Conservation (phyloP, 2,113 vertebrate species). For the Tragelaphus buxtoni region DNA sequence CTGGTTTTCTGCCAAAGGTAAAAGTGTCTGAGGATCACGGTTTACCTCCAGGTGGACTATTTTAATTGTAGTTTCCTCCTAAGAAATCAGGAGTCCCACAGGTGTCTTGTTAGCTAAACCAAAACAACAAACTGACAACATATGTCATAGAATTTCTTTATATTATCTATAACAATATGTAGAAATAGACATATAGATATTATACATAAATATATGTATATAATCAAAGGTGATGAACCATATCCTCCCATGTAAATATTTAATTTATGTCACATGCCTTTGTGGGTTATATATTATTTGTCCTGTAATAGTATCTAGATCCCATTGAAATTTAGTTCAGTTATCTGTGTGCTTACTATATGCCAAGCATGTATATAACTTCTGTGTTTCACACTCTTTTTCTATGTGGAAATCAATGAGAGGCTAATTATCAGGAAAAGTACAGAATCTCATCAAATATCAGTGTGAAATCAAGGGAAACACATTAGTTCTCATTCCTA, state of each 20-base stretch:
- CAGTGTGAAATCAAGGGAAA: neutral
- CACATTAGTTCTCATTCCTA: neutral
- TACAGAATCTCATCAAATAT: neutral
- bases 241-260: neutral
- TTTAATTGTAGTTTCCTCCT: neutral
- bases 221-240: neutral
- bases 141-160: neutral
- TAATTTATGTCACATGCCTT: neutral
- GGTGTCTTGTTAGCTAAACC: neutral
- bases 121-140: neutral
- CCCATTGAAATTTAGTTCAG: neutral
- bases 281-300: neutral
- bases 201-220: neutral
- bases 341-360: neutral
- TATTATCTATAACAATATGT: no score
- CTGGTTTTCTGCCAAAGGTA: conserved; percentile 41
- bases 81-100: neutral
- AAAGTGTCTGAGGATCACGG: neutral
- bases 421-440: neutral
- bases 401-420: neutral
- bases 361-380: neutral
- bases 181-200: neutral
- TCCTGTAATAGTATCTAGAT: neutral
- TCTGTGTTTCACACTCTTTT: neutral
- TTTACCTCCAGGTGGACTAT: neutral